Conservation (phyloP, 1,140 invertebrate species). For the Octopus sinensis region DNA sequence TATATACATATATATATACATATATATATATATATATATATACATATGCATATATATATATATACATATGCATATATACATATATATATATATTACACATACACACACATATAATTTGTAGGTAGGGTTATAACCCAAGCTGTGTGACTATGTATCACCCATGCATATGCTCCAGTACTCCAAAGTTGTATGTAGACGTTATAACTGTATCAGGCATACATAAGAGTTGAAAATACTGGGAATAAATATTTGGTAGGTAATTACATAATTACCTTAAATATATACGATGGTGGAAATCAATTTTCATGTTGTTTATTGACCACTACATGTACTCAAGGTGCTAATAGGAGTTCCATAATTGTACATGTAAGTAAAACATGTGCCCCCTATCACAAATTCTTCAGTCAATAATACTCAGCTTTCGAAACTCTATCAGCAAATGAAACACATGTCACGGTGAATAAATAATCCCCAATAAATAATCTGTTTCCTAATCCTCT, state of each 20-base stretch:
- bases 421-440: no score
- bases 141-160: no score
- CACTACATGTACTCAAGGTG: no score
- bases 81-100: neutral
- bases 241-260: neutral
- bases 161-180: neutral
- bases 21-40: slow-evolving; percentile 6
- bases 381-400: no score
- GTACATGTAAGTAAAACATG: no score
- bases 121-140: neutral
- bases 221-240: neutral
- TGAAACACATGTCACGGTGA: no score
- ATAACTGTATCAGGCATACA: neutral
- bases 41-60: slow-evolving; percentile 12
- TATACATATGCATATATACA: neutral
- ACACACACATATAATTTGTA: neutral
- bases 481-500: no score
- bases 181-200: neutral
- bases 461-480: no score
- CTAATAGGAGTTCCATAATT: no score
- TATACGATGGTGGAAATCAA: no score
- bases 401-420: no score
- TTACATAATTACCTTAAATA: neutral
- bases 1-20: neutral
- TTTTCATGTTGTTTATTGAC: no score